Evolutionary conservation across 2,113 vertebrate species (phyloP).

Genomic region (Circaetus gallicus): DNA sequence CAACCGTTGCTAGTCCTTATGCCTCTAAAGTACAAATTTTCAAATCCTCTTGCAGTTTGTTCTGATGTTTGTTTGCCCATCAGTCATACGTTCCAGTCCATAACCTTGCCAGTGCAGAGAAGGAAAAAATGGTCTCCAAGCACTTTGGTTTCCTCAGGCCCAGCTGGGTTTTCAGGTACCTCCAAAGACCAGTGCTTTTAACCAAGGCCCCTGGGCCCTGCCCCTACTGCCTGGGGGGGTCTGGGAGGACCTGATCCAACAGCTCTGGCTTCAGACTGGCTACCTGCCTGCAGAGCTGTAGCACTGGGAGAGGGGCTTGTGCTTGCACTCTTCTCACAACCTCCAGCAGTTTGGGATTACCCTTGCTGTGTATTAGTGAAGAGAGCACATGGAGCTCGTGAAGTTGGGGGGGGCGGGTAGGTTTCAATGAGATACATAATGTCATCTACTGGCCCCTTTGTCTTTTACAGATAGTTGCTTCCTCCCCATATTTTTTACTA

Average conservation of each 20-base stretch:
- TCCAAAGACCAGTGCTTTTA: not conserved
- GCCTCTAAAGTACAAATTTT: not conserved
- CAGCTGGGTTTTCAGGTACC: not conserved
- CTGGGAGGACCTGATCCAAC: not conserved
- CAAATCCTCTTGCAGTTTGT: not conserved
- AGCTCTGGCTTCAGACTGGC: not conserved
- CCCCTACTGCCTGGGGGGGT: not conserved
- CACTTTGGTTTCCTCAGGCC: not conserved
- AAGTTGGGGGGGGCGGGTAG: not conserved
- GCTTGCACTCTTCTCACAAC: rapidly evolving
- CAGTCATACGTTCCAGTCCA: rapidly evolving
- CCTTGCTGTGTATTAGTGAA: not conserved
- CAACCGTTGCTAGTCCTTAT: not conserved
- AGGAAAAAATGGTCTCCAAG: not conserved
- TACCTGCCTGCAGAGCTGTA: not conserved
- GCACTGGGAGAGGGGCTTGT: not conserved
- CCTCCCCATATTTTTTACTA: rapidly evolving
- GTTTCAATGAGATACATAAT: not conserved
- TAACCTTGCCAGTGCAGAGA: not conserved
- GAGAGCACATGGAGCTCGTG: not conserved
- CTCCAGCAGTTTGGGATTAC: not conserved
- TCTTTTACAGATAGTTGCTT: not conserved
- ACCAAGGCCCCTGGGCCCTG: not conserved
- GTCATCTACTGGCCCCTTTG: not conserved
- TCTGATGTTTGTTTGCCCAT: not conserved